Percentiles rank a stretch among this genome's conserved stretches.
phyloP scores from a whole-genome alignment of 2,888 invertebrate species.

The Volucella inanis region DNA sequence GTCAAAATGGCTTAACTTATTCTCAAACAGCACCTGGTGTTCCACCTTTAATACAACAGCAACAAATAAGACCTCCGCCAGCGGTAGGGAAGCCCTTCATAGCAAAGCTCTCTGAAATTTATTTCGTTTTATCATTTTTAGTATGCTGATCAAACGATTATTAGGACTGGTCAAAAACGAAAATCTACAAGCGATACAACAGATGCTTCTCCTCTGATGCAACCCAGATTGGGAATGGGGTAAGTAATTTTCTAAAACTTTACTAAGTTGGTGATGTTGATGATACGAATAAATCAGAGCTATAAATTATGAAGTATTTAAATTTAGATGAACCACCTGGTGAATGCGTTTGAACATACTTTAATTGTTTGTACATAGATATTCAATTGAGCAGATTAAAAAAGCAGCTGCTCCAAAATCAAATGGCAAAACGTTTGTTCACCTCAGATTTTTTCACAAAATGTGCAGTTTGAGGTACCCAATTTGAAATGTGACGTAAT shows the following conservation, averaged over 20 bases:
- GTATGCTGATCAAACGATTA: slow-evolving; percentile 59
- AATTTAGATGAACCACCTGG: slow-evolving; percentile 4
- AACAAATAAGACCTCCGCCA: slow-evolving; percentile 37
- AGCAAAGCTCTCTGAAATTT: background rate
- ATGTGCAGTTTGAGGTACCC: too few relatives aligned
- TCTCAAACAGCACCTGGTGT: slow-evolving; percentile 52
- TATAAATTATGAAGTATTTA: background rate
- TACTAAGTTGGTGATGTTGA: too few relatives aligned
- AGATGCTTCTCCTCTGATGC: slow-evolving; percentile 60
- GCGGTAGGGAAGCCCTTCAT: slow-evolving; percentile 19
- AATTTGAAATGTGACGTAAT: too few relatives aligned
- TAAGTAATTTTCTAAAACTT: slow-evolving; percentile 42
- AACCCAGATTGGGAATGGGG: slow-evolving; percentile 68
- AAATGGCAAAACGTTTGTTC: background rate
- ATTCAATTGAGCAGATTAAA: slow-evolving; percentile 6
- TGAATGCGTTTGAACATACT: slow-evolving; percentile 4
- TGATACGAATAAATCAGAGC: too few relatives aligned
- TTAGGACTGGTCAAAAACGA: slow-evolving; percentile 61
- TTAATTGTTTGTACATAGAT: slow-evolving; percentile 27
- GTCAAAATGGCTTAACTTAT: slow-evolving; percentile 59
- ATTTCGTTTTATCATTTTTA: slow-evolving; percentile 14
- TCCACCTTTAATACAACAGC: slow-evolving; percentile 56
- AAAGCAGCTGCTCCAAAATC: background rate
- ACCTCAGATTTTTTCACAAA: too few relatives aligned
- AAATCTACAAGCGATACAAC: slow-evolving; percentile 62